Percentiles rank a stretch among this genome's conserved stretches.
phyloP scores from a whole-genome alignment of 1,140 invertebrate species.

The Apis cerana region DNA sequence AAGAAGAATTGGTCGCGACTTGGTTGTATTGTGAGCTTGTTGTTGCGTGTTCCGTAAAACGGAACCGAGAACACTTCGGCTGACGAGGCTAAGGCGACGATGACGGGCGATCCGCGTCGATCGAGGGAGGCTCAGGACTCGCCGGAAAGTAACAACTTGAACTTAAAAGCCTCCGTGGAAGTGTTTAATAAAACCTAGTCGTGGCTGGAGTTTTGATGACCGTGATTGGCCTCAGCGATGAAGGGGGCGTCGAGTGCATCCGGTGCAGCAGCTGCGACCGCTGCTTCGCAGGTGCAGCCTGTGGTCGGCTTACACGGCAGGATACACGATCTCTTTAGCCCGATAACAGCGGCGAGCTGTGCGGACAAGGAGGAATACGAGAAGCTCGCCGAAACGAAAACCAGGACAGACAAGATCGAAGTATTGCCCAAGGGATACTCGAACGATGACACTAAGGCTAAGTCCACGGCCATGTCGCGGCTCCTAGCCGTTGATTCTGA shows the following conservation, averaged over 20 bases:
- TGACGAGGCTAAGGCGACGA: constrained; percentile 10
- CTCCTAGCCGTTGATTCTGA: constrained; percentile 82
- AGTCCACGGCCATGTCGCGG: constrained; percentile 75
- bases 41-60: neutral
- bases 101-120: constrained; percentile 39
- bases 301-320: constrained; percentile 51
- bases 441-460: constrained; percentile 64
- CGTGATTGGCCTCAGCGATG: constrained; percentile 58
- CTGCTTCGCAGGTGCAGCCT: constrained; percentile 63
- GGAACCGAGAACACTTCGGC: neutral
- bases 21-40: neutral
- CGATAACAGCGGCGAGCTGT: constrained; percentile 39
- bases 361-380: constrained; percentile 58
- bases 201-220: constrained; percentile 41
- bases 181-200: constrained; percentile 47
- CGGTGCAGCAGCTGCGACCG: constrained; percentile 65
- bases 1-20: neutral
- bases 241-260: constrained; percentile 71
- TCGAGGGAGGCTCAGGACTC: constrained; percentile 60
- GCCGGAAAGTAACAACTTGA: constrained; percentile 38
- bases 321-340: constrained; percentile 55
- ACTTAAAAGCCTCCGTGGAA: constrained; percentile 56
- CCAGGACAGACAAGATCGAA: constrained; percentile 60
- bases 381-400: constrained; percentile 57
- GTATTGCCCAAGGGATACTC: constrained; percentile 42